Conservation (phyloP, 2,113 vertebrate species). For the Callithrix jacchus region DNA sequence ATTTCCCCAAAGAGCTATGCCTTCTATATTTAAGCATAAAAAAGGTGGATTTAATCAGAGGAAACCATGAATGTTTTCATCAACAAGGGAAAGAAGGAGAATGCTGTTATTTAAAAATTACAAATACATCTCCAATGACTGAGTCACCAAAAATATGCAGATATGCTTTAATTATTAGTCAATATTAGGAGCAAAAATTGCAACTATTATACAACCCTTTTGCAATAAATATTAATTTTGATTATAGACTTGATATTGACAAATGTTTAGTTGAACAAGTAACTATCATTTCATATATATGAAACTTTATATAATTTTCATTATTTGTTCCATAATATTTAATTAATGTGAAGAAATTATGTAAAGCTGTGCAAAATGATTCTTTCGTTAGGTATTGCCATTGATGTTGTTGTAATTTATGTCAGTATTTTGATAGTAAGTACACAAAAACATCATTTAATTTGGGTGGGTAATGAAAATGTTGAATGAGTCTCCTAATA, state of each 20-base stretch:
- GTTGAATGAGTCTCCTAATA: background rate
- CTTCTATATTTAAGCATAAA: background rate
- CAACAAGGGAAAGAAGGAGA: background rate
- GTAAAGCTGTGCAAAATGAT: background rate
- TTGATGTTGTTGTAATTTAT: background rate
- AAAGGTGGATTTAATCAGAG: background rate
- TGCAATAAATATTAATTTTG: background rate
- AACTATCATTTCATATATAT: background rate
- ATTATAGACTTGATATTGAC: background rate
- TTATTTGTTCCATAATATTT: background rate
- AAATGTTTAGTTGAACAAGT: background rate
- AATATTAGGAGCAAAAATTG: background rate
- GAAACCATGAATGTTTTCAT: background rate
- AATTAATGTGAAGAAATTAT: background rate
- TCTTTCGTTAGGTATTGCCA: background rate
- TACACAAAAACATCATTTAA: background rate
- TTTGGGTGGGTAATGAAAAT: background rate
- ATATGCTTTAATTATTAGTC: background rate
- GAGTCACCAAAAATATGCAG: background rate
- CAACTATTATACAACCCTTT: background rate
- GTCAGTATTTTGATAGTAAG: background rate
- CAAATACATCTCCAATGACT: background rate
- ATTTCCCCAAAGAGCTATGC: background rate
- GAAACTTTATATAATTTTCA: background rate
- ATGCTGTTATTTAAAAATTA: background rate